Evolutionary conservation across 1,140 invertebrate species (phyloP).

Genomic region (Xylocopa sonorina): DNA sequence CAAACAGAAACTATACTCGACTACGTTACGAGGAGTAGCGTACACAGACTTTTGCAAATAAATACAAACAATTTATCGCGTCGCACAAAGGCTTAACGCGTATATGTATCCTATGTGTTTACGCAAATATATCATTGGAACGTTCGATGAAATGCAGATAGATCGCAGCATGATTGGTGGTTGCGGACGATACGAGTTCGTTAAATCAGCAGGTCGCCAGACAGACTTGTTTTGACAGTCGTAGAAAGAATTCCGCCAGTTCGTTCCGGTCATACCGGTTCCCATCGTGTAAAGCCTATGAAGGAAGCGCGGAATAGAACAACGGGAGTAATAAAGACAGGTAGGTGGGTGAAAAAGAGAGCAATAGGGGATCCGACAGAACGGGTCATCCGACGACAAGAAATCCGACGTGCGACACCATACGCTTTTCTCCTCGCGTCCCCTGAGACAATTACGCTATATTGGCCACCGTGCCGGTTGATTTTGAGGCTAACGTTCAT

Average conservation of each 20-base stretch:
- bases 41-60: too few relatives aligned
- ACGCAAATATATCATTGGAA: background rate
- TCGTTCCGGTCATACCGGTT: constrained; percentile 66
- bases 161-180: constrained; percentile 16
- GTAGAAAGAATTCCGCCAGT: constrained; percentile 54
- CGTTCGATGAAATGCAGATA: constrained; percentile 1
- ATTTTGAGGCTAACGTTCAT: constrained; percentile 30
- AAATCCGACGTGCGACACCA: constrained; percentile 44
- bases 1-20: too few relatives aligned
- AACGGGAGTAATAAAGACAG: background rate
- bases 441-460: constrained; percentile 26
- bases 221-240: constrained; percentile 55
- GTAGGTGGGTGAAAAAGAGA: constrained; percentile 11
- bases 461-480: constrained; percentile 1
- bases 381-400: constrained; percentile 42
- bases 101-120: background rate
- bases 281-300: constrained; percentile 28
- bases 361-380: constrained; percentile 5
- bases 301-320: constrained; percentile 55
- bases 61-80: too few relatives aligned
- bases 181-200: constrained; percentile 7
- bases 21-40: too few relatives aligned
- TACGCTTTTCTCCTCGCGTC: constrained; percentile 28
- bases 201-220: constrained; percentile 15
- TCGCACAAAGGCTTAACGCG: too few relatives aligned